Conservation (phyloP, 2,888 invertebrate genomes). For the Nebria brevicollis region DNA sequence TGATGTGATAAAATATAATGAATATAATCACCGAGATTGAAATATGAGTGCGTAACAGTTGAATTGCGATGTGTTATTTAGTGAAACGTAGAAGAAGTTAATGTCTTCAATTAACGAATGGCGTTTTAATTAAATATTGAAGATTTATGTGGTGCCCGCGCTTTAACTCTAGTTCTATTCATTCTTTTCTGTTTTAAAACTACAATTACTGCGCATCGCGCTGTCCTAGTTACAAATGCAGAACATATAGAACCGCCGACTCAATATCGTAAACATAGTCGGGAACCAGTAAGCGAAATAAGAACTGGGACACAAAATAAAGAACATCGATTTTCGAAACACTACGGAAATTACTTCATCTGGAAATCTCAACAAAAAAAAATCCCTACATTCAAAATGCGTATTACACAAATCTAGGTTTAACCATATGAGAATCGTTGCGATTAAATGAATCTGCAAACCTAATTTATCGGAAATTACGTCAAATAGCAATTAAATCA, state of each 20-base stretch:
- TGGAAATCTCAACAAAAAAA: no score
- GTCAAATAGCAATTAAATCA: no score
- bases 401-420: no score
- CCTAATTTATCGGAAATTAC: no score
- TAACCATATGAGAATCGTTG: no score
- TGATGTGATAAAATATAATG: slow-evolving; percentile 6
- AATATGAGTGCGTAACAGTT: not conserved
- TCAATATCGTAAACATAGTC: not conserved
- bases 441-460: no score
- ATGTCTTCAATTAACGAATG: slow-evolving; percentile 11
- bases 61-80: not conserved
- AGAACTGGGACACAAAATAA: not conserved
- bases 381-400: no score
- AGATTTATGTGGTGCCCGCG: slow-evolving; percentile 20
- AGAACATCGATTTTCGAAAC: not conserved
- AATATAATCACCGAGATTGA: not conserved
- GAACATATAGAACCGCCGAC: slow-evolving; percentile 11
- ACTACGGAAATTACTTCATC: no score
- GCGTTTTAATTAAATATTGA: slow-evolving; percentile 29
- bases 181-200: slow-evolving; percentile 8
- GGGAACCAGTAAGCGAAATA: not conserved
- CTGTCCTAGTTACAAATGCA: slow-evolving; percentile 14
- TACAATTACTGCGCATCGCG: slow-evolving; percentile 15
- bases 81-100: slow-evolving; percentile 6
- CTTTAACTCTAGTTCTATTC: slow-evolving; percentile 10